Conservation (phyloP, 1,140 invertebrate genomes). For the Tenebrio molitor region DNA sequence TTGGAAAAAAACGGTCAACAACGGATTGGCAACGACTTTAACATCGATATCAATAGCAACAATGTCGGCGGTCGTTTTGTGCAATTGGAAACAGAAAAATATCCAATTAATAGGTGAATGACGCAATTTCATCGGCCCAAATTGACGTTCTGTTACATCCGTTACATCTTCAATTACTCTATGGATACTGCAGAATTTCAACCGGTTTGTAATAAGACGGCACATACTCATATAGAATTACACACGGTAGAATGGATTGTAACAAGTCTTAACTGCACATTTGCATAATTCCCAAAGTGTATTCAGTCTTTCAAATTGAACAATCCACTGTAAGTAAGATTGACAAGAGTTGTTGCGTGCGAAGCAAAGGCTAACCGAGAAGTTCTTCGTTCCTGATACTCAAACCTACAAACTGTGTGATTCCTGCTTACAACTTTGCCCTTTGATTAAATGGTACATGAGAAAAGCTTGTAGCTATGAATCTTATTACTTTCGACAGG, state of each 20-base stretch:
- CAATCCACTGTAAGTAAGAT: conserved; percentile 35
- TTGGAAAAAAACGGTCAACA: conserved; percentile 18
- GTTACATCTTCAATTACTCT: conserved; percentile 22
- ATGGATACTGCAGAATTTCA: conserved; percentile 17
- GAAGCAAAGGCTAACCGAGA: conserved; percentile 20
- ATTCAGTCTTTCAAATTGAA: conserved; percentile 40
- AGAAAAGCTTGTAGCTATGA: conserved; percentile 37
- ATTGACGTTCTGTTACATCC: not conserved
- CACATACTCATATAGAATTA: conserved; percentile 28
- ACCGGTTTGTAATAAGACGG: conserved; percentile 26
- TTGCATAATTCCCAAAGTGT: conserved; percentile 39
- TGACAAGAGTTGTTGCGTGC: conserved; percentile 34
- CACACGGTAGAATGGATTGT: conserved; percentile 24
- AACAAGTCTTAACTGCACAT: conserved; percentile 37
- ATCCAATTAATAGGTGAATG: too few relatives aligned
- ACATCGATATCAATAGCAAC: conserved; percentile 7
- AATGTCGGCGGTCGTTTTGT: too few relatives aligned
- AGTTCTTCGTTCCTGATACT: conserved; percentile 34
- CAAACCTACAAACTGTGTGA: conserved; percentile 26
- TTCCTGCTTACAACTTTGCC: conserved; percentile 28
- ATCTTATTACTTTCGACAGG: conserved; percentile 35
- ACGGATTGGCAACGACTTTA: not conserved
- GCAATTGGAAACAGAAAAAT: too few relatives aligned
- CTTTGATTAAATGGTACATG: conserved; percentile 36
- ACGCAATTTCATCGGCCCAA: not conserved